phyloP scores from a whole-genome alignment of 2,113 vertebrate genomes.

The Bostrychus sinensis region DNA sequence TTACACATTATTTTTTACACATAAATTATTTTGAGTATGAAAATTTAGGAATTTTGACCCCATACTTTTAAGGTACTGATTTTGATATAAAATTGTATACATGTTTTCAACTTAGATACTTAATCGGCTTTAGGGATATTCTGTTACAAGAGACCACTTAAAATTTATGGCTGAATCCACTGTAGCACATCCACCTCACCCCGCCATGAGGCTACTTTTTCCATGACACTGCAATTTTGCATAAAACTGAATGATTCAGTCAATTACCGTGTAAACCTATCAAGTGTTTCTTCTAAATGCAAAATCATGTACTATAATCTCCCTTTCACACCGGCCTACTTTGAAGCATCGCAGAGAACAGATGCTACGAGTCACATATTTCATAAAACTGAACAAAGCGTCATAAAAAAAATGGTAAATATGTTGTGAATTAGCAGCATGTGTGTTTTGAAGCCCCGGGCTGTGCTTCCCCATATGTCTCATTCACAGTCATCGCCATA shows the following conservation, averaged over 20 bases:
- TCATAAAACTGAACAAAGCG: constrained; percentile 65
- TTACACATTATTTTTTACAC: too few species aligned
- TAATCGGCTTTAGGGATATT: too few species aligned
- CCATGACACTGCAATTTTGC: neutral
- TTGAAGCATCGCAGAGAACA: constrained; percentile 57
- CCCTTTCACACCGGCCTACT: constrained; percentile 29
- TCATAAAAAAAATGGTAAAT: constrained; percentile 72
- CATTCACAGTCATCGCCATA: constrained; percentile 64
- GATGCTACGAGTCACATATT: constrained; percentile 58
- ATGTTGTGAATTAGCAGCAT: constrained; percentile 76
- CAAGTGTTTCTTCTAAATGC: constrained; percentile 35
- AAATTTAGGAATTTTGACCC: too few species aligned
- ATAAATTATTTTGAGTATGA: too few species aligned
- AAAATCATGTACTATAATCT: constrained; percentile 37
- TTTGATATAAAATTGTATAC: too few species aligned
- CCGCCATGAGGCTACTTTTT: neutral
- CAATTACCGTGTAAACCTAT: constrained; percentile 22
- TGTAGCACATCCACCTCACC: neutral
- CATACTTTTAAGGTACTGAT: too few species aligned
- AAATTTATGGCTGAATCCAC: neutral
- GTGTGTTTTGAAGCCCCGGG: constrained; percentile 71
- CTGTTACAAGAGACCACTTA: too few species aligned
- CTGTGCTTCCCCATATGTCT: constrained; percentile 73
- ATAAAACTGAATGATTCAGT: constrained; percentile 10
- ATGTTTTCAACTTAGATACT: too few species aligned